Base-by-base conservation (phyloP, 2,888 invertebrate species). In the Chloroclysta siterata region DNA sequence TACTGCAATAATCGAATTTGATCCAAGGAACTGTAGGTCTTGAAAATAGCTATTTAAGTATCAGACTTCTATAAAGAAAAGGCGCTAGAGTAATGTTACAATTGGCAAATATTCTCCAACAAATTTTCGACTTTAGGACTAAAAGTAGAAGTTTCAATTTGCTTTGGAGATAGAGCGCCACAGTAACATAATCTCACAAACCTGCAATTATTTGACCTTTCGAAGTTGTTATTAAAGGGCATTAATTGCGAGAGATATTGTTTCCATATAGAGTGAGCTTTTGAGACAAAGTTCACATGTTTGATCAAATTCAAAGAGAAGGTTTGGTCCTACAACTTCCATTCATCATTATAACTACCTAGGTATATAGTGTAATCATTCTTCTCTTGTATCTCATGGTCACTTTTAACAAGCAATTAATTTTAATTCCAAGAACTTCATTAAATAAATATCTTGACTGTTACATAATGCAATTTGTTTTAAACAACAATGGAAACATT, bases 161-260 rank as follows among this genome's bases (percentile, higher is more conserved):
- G 56, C 48, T 50, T 56, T 56, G 47, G 22, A 22, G 17, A 53
- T 41, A 28, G 44, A 22, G 15, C n/a, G 28, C 53, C 36, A 17
- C 22, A 28, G 28, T 15, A 47, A n/a, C 44, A 29, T 13, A 22
- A 17, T n/a, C 13, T 53, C 14, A 55, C 39, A 41, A 57, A 60
- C 65, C 56, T 53, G 60, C 50, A 65, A 65, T 57, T 61, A 61
- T 65, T 65, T 54, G 60, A 60, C 65, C 57, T 65, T 58, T 65
- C 50, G 60, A 56, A 56, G 17, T 50, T 15, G 54, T 15, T 60
- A 64, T 64, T 64, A 65, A 61, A 58, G 61, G 53, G 60, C 65
- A 60, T 61, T 65, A 51, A 61, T 65, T 61, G 60, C 60, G 57
- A 41, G 28, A 48, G 41, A 41, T 56, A 36, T 48, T 56, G 42